Evolutionary conservation across 2,888 invertebrate species (phyloP).

Genomic region (Agrotis segetum): DNA sequence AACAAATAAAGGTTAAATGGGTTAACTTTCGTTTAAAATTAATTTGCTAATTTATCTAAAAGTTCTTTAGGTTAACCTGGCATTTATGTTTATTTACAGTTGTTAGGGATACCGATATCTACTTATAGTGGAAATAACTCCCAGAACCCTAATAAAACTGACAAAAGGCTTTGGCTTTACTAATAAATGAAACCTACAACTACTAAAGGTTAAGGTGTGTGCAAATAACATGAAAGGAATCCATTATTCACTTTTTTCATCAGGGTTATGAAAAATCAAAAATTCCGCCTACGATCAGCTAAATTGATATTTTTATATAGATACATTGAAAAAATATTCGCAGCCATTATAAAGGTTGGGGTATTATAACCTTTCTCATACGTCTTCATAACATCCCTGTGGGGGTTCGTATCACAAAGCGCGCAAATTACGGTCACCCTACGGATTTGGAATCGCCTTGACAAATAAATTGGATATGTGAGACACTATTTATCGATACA

Average conservation of each 20-base stretch:
- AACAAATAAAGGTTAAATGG: neutral
- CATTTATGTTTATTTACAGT: neutral
- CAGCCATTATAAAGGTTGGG: constrained; percentile 62
- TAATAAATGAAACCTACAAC: constrained; percentile 17
- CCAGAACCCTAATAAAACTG: constrained; percentile 17
- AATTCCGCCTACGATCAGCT: constrained; percentile 43
- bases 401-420: constrained; percentile 75
- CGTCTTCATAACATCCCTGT: constrained; percentile 69
- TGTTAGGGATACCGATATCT: neutral
- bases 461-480: constrained; percentile 84
- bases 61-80: neutral
- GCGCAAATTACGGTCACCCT: constrained; percentile 72
- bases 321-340: constrained; percentile 53
- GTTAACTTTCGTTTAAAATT: neutral
- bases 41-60: neutral
- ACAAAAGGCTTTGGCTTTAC: constrained; percentile 15
- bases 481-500: constrained; percentile 79
- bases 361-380: constrained; percentile 68
- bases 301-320: constrained; percentile 56
- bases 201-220: constrained; percentile 12
- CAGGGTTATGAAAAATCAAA: constrained; percentile 43
- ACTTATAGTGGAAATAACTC: constrained; percentile 6
- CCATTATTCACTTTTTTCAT: constrained; percentile 47
- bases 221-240: constrained; percentile 41
- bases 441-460: constrained; percentile 77